Percentiles rank a stretch among this genome's conserved stretches.
Evolutionary conservation across 2,888 invertebrate species (phyloP).

Genomic region (Ashinkailepas kermadecensis): DNA sequence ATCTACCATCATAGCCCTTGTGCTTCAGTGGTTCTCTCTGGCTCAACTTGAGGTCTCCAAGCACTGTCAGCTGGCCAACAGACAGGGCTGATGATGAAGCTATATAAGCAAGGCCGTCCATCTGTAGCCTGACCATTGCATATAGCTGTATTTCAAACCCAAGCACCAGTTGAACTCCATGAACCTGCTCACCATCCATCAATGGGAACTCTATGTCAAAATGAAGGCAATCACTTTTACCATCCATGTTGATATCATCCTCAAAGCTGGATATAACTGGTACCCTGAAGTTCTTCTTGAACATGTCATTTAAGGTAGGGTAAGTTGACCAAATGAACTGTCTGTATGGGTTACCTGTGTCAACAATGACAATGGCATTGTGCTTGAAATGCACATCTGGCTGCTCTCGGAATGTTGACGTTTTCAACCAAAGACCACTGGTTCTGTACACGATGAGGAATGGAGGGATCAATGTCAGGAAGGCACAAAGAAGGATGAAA

Average conservation of each 20-base stretch:
- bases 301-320: not conserved
- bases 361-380: conserved; percentile 50
- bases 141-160: not conserved
- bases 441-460: not conserved
- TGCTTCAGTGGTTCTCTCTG: not conserved
- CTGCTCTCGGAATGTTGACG: conserved; percentile 62
- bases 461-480: not conserved
- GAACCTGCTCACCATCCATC: not conserved
- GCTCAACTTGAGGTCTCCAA: not conserved
- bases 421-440: conserved; percentile 61
- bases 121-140: not conserved
- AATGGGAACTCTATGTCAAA: conserved; percentile 51
- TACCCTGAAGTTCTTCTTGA: not conserved
- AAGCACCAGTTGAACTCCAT: not conserved
- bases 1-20: not conserved
- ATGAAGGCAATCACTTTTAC: conserved; percentile 54
- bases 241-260: conserved; percentile 57
- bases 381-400: conserved; percentile 63
- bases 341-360: not conserved
- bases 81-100: not conserved
- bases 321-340: not conserved
- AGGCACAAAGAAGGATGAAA: not conserved
- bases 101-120: not conserved
- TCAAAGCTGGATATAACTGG: conserved; percentile 53
- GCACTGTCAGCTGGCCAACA: not conserved